Base-by-base conservation (phyloP, 1,140 invertebrate species). In the Magallana ariakensis region DNA sequence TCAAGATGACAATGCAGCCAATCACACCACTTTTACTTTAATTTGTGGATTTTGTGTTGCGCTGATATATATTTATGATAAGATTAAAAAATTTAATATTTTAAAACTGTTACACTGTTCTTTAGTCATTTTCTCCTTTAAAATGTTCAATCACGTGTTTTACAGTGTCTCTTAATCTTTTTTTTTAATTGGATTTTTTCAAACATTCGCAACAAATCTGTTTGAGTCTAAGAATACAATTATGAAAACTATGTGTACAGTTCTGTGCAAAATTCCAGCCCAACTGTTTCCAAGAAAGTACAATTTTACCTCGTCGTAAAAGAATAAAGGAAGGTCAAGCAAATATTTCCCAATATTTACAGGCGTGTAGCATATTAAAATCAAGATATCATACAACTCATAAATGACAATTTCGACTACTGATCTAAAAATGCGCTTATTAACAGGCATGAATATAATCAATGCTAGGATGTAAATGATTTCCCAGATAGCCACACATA, bases 181-280 rank as follows among this genome's bases (percentile, higher is more conserved):
- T 19, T n/a, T 62, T 1, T n/a, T 19, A 62, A 9, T 16, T n/a
- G 16, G 15, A 62, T 62, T 62, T 9, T 11, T 6, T 62, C 4
- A 62, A 62, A 62, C 19, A 62, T 16, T 62, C 15, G 5, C 16
- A 15, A 1, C 11, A 62, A 7, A n/a, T 62, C 58, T 19, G 19
- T 7, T 16, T 19, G 58, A 16, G 58, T 19, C 16, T 62, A 16
- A 19, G 58, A 62, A 62, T 62, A n/a, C 13, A 16, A 62, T 7
- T 62, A 8, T 62, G 16, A 62, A 62, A 62, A 62, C 58, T n/a
- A 62, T 62, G 19, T 62, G 58, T n/a, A n/a, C 58, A n/a, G 58
- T 16, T 62, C 16, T 62, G 8, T 62, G 58, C 16, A 62, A 16
- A 7, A 62, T n/a, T 5, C 5, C 16, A 7, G 58, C 16, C 15